Evolutionary conservation across 1,140 invertebrate species (phyloP).

Genomic region (Gonioctena quinquepunctata): DNA sequence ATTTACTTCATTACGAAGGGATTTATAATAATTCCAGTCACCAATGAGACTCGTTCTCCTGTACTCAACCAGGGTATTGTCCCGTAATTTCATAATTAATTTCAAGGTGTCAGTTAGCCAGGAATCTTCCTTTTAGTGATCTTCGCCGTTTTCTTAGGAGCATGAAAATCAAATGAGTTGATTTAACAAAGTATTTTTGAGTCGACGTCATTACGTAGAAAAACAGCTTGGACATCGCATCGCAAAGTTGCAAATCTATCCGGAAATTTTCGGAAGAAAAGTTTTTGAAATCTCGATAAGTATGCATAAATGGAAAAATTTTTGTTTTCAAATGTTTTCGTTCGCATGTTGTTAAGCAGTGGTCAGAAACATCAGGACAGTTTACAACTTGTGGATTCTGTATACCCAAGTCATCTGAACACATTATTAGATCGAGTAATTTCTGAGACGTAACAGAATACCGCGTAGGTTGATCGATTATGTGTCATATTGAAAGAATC

Average conservation of each 20-base stretch:
- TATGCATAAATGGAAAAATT: background rate
- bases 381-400: background rate
- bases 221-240: no score
- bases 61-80: background rate
- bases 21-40: no score
- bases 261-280: background rate
- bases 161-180: slow-evolving; percentile 13
- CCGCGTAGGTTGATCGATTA: background rate
- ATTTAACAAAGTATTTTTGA: slow-evolving; percentile 17
- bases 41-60: background rate
- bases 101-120: background rate
- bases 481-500: background rate
- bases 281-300: background rate
- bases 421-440: background rate
- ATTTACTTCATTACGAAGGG: no score
- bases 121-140: background rate
- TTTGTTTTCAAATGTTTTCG: background rate
- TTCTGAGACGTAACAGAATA: background rate
- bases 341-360: background rate
- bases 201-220: slow-evolving; percentile 11
- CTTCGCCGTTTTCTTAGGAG: background rate
- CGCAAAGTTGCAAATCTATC: background rate
- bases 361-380: background rate
- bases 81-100: background rate
- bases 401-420: background rate